Base-by-base conservation (phyloP, 2,797 vertebrate species). In the Periparus ater region DNA sequence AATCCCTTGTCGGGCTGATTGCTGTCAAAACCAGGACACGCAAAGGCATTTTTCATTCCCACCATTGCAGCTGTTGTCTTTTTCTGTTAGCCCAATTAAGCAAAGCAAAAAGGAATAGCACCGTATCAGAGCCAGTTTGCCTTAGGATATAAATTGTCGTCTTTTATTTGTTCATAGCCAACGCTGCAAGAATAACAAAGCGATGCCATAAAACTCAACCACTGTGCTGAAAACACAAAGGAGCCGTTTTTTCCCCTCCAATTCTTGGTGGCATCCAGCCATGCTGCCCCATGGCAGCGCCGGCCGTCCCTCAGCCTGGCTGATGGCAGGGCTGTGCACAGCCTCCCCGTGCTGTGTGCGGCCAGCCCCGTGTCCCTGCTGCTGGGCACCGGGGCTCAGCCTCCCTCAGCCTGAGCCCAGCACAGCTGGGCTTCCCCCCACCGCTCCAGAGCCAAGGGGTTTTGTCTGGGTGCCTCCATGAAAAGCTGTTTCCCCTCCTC, bases 71-170 rank as follows among this genome's bases (percentile, higher is more conserved):
- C 92, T 92, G 93, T 95, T 95, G 93, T 95, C 85, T 90, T 95
- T 95, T 90, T 91, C 88, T 91, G 80, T 96, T 95, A 97, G 92
- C 78, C 79, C 91, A 97, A 92, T 97, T 97, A 97, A 95, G 66
- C 89, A 94, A 93, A 94, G 62, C 8, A 6, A 85, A 95, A 96
- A 96, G 70, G 78, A 95, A 91, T 61, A 95, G 79, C 88, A 71
- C 76, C 53, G 0, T 82, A 93, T 95, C 84, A 94, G 85, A 94
- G 90, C 91, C 89, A 89, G 70, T 89, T 78, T 86, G 89, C 93
- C 89, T 87, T 72, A 66, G 95, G 96, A 58, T 91, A 93, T 82
- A 92, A 96, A 95, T 95, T 68, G 93, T 93, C 45, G 0, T 85
- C 81, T 82, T 96, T 65, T 89, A 61, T 96, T 96, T 93, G 67